phyloP scores from a whole-genome alignment of 2,113 vertebrate genomes.

The Limnothrissa miodon region DNA sequence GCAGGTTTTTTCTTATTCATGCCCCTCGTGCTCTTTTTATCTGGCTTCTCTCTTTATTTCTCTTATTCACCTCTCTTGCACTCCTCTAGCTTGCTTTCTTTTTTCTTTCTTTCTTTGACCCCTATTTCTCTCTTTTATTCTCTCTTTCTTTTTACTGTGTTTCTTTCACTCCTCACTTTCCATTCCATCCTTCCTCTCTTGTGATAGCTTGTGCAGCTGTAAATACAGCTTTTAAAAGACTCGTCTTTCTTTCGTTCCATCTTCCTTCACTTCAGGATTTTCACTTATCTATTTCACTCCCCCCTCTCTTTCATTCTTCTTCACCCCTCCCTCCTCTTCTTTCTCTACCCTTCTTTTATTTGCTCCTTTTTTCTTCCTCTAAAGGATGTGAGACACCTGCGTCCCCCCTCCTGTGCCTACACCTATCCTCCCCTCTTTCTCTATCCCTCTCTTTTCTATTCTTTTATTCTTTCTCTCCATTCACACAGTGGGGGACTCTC shows the following conservation, averaged over 20 bases:
- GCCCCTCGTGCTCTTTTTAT: conserved; percentile 28
- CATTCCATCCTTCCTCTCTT: not conserved
- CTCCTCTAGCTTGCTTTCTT: not conserved
- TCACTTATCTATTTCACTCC: not conserved
- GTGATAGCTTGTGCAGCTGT: too few relatives aligned
- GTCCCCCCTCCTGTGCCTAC: not conserved
- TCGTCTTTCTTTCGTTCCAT: too few relatives aligned
- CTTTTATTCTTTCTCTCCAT: not conserved
- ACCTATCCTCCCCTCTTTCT: not conserved
- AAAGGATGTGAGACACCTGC: not conserved
- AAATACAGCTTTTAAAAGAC: too few relatives aligned
- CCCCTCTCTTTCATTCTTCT: not conserved
- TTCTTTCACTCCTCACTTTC: not conserved
- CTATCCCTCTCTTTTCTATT: not conserved
- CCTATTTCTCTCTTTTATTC: not conserved
- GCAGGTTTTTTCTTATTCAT: not conserved
- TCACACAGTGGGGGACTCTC: not conserved
- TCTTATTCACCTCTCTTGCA: too few relatives aligned
- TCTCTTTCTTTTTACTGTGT: not conserved
- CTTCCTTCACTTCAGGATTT: too few relatives aligned
- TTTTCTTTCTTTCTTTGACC: not conserved
- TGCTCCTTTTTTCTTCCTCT: not conserved
- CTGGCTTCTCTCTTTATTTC: not conserved
- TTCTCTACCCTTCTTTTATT: not conserved
- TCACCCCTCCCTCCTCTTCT: not conserved